Percentiles rank a stretch among this genome's conserved stretches.
Evolutionary conservation across 2,888 invertebrate species (phyloP).

Genomic region (Machimus rusticus): DNA sequence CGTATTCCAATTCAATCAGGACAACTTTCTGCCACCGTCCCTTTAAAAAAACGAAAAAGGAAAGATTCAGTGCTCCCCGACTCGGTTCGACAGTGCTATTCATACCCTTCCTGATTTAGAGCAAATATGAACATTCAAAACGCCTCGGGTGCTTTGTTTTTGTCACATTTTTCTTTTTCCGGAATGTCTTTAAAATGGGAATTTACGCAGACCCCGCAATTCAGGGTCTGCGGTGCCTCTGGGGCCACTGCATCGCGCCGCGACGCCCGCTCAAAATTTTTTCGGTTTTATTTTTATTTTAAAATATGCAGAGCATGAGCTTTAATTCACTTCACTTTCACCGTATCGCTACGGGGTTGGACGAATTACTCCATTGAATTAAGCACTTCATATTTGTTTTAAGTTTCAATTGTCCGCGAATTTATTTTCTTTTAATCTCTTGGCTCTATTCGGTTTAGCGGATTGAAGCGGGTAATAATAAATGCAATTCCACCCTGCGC

Average conservation of each 20-base stretch:
- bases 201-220: background rate
- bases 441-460: background rate
- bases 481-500: background rate
- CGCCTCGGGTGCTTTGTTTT: background rate
- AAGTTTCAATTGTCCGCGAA: background rate
- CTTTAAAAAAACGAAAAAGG: background rate
- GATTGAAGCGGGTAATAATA: background rate
- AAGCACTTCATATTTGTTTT: background rate
- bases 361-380: background rate
- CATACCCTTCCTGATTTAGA: background rate
- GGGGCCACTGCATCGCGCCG: background rate
- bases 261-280: background rate
- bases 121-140: conserved; percentile 17
- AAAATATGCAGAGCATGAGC: background rate
- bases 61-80: background rate
- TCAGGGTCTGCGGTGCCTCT: background rate
- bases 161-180: background rate
- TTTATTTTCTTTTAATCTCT: background rate
- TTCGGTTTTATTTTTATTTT: background rate
- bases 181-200: background rate
- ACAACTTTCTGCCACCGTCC: conserved; percentile 5
- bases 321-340: background rate
- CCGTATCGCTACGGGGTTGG: background rate
- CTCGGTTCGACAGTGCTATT: background rate
- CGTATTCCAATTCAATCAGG: conserved; percentile 29